Percentiles rank a stretch among this genome's conserved stretches.
Conservation (phyloP, 2,113 vertebrate species). For the Corythornis vintsioides region DNA sequence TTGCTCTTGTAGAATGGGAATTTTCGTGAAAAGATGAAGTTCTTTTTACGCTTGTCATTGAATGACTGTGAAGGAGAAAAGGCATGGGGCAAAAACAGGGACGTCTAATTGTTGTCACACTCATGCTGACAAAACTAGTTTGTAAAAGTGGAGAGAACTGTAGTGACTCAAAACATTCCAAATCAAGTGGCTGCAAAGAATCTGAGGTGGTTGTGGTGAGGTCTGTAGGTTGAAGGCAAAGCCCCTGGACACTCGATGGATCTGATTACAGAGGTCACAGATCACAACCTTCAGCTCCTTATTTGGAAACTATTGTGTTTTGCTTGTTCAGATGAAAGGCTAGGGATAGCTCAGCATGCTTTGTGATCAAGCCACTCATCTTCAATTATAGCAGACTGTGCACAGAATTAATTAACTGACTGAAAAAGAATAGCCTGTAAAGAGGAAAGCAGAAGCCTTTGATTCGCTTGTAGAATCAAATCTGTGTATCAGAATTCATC, state of each 20-base stretch:
- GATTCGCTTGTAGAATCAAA: background rate
- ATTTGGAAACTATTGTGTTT: background rate
- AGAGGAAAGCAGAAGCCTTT: background rate
- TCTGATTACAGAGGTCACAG: background rate
- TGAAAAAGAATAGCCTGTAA: background rate
- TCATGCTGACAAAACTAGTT: constrained; percentile 95
- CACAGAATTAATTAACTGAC: constrained; percentile 18
- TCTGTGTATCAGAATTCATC: background rate
- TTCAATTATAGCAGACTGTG: constrained; percentile 13
- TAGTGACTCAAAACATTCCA: constrained; percentile 74
- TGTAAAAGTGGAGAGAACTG: constrained; percentile 84
- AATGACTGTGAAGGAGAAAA: constrained; percentile 99
- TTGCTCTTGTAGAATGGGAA: constrained; percentile 99
- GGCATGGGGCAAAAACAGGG: constrained; percentile 96
- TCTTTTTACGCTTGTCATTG: constrained; percentile 99
- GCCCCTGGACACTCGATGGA: background rate
- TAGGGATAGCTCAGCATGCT: background rate
- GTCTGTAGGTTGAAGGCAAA: constrained; percentile 10
- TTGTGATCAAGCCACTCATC: constrained; percentile 2
- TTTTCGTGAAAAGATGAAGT: constrained; percentile 99
- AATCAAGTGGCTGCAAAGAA: constrained; percentile 4
- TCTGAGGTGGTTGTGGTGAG: background rate
- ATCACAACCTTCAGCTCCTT: background rate
- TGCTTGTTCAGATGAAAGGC: background rate
- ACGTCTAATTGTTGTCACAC: constrained; percentile 90